Evolutionary conservation across 2,888 invertebrate species (phyloP), one percentile per base, ranked within the genome.

Genomic region (Drosophila picticornis): DNA sequence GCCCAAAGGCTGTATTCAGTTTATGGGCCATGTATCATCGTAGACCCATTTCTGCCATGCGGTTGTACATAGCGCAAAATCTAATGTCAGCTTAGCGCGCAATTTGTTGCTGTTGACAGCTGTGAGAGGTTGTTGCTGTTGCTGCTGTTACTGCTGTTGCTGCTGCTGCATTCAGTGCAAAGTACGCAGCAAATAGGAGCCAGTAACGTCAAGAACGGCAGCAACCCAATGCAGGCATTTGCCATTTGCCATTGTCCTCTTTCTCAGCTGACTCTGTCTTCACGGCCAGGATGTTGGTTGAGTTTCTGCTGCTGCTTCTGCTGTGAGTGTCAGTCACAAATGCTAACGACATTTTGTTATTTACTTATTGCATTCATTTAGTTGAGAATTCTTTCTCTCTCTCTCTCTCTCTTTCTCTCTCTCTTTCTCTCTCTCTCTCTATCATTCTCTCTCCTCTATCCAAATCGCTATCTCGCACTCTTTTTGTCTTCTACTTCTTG

Each of bases 281-380:
- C 50, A 46, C 13, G 36, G 31, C 36, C 48, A 53, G 70, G 36
- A 69, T 71, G 61, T 61, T 50, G 48, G 53, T 48, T 32, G 48
- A 64, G 51, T 38, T 60, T 50, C 22, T 43, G 58, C n/a, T 65
- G 16, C 52, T 66, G 27, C 6, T 62, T 64, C 7, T 60, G 50
- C 68, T 77, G 70, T 65, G 89, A 86, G 84, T 88, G 83, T 88
- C 79, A 79, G 86, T 87, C 84, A 87, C 73, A 84, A 89, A 81
- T 90, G 84, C 81, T 88, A 86, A 88, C 82, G 83, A 91, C 81
- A 84, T 88, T 90, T 91, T 88, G 77, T 79, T 90, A 87, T 90
- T 91, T 91, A 85, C 88, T 90, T 90, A 91, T 91, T 87, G 88
- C 85, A 90, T 91, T 90, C 86, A 88, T 91, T 91, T 88, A 85